Percentiles rank a stretch among this genome's conserved stretches.
Evolutionary conservation across 1,140 invertebrate genomes (phyloP).

Genomic region (Drosophila kanapiae): DNA sequence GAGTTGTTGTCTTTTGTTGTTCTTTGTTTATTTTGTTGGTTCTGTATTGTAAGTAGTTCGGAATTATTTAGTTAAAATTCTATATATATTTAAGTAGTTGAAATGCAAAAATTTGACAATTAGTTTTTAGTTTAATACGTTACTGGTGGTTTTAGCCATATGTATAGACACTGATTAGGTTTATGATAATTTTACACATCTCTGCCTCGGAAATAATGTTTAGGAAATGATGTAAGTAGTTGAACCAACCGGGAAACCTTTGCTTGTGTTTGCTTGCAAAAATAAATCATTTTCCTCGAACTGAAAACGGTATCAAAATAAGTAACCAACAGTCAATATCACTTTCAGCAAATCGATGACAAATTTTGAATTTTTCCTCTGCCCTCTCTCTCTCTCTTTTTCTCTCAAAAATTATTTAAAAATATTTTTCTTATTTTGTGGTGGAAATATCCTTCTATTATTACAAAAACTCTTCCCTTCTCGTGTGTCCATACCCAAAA

Average conservation of each 20-base stretch:
- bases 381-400: slow-evolving; percentile 5
- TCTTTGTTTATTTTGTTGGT: slow-evolving; percentile 61
- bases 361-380: slow-evolving; percentile 72
- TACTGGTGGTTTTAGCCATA: slow-evolving; percentile 49
- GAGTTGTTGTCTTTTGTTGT: slow-evolving; percentile 80
- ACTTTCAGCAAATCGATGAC: slow-evolving; percentile 79
- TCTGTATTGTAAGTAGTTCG: slow-evolving; percentile 38
- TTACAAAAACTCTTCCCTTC: slow-evolving; percentile 28
- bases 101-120: slow-evolving; percentile 79
- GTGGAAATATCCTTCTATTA: slow-evolving; percentile 47
- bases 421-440: slow-evolving; percentile 53
- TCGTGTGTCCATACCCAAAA: slow-evolving; percentile 42
- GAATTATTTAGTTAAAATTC: slow-evolving; percentile 32
- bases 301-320: slow-evolving; percentile 57
- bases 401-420: slow-evolving; percentile 65
- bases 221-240: neutral
- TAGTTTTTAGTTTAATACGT: slow-evolving; percentile 60
- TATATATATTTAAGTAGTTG: slow-evolving; percentile 58
- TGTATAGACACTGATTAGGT: slow-evolving; percentile 50
- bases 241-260: slow-evolving; percentile 53
- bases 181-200: slow-evolving; percentile 40
- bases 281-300: slow-evolving; percentile 30
- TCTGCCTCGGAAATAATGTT: slow-evolving; percentile 12
- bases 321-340: slow-evolving; percentile 77
- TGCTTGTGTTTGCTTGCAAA: slow-evolving; percentile 17